These are phyloP conservation scores for Anableps anableps DNA, from an alignment of 2,797 vertebrate species.

Conservation along the genomic window DNA sequence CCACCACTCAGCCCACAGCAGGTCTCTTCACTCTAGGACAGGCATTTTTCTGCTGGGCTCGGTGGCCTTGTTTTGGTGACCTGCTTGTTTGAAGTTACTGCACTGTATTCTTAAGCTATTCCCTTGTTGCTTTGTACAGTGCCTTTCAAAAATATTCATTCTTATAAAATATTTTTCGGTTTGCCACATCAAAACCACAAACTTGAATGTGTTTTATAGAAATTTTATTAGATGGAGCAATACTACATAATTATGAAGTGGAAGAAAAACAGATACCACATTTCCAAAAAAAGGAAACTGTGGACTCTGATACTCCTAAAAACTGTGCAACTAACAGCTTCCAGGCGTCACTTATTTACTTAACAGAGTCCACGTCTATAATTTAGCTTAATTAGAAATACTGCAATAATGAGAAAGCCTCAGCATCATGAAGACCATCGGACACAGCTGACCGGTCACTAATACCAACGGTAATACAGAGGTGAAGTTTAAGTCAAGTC, in stretches of 20 bases:
- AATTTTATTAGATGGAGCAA: not conserved
- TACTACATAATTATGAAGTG: not conserved
- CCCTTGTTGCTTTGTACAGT: not conserved
- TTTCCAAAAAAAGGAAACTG: not conserved
- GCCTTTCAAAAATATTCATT: not conserved
- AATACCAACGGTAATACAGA: too few species aligned
- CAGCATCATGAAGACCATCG: not conserved
- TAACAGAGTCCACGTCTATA: not conserved
- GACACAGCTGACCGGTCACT: not conserved
- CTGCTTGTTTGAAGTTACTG: not conserved
- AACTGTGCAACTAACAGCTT: not conserved
- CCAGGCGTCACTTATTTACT: not conserved
- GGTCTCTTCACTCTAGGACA: not conserved
- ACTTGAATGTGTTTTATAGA: not conserved
- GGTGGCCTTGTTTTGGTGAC: conserved; percentile 2
- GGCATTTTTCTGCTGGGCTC: not conserved
- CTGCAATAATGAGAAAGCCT: not conserved
- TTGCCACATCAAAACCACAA: not conserved
- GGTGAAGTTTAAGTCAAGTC: not conserved
- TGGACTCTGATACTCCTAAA: not conserved
- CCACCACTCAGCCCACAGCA: not conserved
- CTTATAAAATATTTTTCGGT: not conserved
- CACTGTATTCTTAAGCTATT: not conserved
- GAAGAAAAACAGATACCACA: not conserved
- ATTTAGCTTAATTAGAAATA: not conserved